A percentile compares a stretch with the other conserved stretches of the same genome.
Evolutionary conservation across 2,797 vertebrate genomes (phyloP).

Genomic region (Paramormyrops hopkinsi): DNA sequence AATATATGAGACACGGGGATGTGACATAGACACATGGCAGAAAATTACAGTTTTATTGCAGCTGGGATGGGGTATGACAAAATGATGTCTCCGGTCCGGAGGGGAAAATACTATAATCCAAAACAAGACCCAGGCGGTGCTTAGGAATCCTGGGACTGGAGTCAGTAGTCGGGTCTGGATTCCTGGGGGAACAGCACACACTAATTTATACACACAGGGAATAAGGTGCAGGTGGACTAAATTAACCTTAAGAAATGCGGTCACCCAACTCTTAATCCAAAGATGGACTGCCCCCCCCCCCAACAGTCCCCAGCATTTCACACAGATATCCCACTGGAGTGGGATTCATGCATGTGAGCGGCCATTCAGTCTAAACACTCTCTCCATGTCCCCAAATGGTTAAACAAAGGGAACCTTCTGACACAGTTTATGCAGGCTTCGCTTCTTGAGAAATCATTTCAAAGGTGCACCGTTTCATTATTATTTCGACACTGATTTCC

Average conservation of each 20-base stretch:
- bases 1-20: background rate
- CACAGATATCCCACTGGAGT: background rate
- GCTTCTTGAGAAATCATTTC: constrained; percentile 45
- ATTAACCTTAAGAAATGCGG: background rate
- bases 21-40: background rate
- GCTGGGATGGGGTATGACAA: background rate
- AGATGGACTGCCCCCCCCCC: background rate
- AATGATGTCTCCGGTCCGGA: background rate
- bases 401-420: background rate
- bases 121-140: background rate
- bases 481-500: constrained; percentile 49
- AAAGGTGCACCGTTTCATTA: constrained; percentile 49
- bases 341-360: background rate
- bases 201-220: constrained; percentile 2
- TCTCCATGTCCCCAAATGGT: background rate
- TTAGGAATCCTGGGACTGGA: background rate
- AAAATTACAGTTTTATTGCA: background rate
- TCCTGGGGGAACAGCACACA: background rate
- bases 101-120: constrained; percentile 1
- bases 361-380: background rate
- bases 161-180: background rate
- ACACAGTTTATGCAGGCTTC: constrained; percentile 10
- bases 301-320: background rate
- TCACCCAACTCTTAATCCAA: background rate
- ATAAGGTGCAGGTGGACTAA: background rate